Evolutionary conservation across 2,797 vertebrate species (phyloP).

Genomic region (Fringilla coelebs): DNA sequence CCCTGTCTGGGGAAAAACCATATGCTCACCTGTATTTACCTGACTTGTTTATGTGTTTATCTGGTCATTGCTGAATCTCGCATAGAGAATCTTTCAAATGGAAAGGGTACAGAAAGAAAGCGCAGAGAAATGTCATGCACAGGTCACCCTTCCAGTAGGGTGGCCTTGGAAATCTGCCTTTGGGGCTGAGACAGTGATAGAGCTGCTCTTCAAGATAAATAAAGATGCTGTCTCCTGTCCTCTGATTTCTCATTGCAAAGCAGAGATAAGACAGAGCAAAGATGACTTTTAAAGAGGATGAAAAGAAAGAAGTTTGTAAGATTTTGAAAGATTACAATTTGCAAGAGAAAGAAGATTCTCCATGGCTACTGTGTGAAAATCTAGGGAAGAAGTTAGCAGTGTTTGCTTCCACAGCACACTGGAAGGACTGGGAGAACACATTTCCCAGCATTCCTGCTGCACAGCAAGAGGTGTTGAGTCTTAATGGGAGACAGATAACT

Average conservation of each 20-base stretch:
- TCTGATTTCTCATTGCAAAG: background rate
- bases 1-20: background rate
- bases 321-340: background rate
- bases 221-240: background rate
- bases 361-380: background rate
- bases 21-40: rapidly evolving
- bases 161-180: background rate
- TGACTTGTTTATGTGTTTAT: background rate
- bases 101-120: background rate
- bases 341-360: background rate
- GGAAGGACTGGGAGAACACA: background rate
- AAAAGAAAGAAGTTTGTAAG: background rate
- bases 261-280: background rate
- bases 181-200: background rate
- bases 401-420: background rate
- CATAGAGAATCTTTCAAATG: background rate
- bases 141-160: background rate
- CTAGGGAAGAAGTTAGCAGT: background rate
- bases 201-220: background rate
- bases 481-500: background rate
- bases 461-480: rapidly evolving
- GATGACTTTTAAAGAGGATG: background rate
- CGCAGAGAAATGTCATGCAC: rapidly evolving
- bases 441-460: background rate
- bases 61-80: background rate